Conservation (phyloP, 2,888 invertebrate species). For the Synanthedon vespiformis region DNA sequence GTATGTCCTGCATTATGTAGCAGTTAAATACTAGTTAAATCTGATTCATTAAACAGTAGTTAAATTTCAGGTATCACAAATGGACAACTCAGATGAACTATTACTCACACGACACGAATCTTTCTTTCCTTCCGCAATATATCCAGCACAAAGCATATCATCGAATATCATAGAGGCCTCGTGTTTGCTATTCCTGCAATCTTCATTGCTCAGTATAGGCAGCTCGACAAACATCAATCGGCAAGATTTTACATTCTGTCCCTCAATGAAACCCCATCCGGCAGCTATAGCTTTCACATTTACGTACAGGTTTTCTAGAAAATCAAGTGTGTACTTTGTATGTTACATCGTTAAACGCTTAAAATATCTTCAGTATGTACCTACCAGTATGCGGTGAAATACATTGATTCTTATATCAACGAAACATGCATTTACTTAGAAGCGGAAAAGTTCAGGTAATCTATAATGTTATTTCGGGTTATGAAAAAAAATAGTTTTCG, state of each 20-base stretch:
- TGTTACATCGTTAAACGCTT: too few relatives aligned
- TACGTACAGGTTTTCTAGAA: conserved; percentile 52
- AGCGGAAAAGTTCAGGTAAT: too few relatives aligned
- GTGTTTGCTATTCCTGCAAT: conserved; percentile 81
- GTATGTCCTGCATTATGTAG: too few relatives aligned
- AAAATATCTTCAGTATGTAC: too few relatives aligned
- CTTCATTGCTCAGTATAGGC: conserved; percentile 74
- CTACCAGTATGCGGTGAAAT: too few relatives aligned
- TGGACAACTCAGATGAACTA: background rate
- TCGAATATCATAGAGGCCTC: conserved; percentile 85
- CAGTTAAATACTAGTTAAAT: too few relatives aligned
- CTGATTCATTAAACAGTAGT: too few relatives aligned
- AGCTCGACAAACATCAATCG: conserved; percentile 85
- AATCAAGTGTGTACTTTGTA: background rate
- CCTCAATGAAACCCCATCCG: conserved; percentile 89
- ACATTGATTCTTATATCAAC: too few relatives aligned
- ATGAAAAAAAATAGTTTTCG: too few relatives aligned
- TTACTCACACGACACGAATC: conserved; percentile 83
- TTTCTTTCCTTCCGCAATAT: conserved; percentile 75
- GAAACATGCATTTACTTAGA: too few relatives aligned
- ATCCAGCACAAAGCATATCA: conserved; percentile 89
- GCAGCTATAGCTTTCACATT: conserved; percentile 80
- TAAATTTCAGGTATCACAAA: too few relatives aligned
- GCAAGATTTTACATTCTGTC: conserved; percentile 86
- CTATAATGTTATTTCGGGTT: too few relatives aligned